Conservation (phyloP, 2,113 vertebrate genomes). For the Tachysurus fulvidraco region DNA sequence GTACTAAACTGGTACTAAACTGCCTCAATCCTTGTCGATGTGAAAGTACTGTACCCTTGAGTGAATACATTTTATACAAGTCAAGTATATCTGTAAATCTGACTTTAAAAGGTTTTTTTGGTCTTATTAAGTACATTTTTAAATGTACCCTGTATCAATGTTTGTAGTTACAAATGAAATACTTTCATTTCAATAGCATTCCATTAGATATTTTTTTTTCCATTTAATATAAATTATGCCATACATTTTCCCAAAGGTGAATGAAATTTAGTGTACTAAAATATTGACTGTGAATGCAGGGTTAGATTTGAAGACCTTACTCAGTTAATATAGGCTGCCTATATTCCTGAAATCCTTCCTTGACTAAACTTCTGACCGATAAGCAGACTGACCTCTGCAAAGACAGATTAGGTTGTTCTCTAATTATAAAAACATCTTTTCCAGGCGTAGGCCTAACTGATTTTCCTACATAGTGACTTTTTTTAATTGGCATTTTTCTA, state of each 20-base stretch:
- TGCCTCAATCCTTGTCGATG: neutral
- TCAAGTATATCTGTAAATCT: neutral
- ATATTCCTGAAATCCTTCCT: neutral
- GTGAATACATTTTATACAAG: neutral
- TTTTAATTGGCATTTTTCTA: neutral
- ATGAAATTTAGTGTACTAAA: no score
- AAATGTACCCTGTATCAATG: neutral
- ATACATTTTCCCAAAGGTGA: no score
- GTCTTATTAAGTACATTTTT: neutral
- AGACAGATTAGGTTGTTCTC: neutral
- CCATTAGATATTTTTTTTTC: neutral
- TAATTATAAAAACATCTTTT: neutral
- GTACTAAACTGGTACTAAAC: neutral
- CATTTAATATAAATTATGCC: neutral
- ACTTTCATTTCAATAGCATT: neutral
- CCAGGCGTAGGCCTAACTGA: neutral
- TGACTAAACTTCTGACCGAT: neutral
- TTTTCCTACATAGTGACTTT: neutral
- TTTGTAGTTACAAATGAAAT: neutral
- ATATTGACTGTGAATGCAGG: neutral
- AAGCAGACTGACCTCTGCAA: neutral
- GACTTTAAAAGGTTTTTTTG: neutral
- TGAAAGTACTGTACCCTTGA: neutral
- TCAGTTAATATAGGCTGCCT: neutral
- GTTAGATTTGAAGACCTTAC: neutral